Evolutionary conservation across 2,888 invertebrate species (phyloP), one percentile per base, ranked within the genome.

Genomic region (Conistra vaccinii): DNA sequence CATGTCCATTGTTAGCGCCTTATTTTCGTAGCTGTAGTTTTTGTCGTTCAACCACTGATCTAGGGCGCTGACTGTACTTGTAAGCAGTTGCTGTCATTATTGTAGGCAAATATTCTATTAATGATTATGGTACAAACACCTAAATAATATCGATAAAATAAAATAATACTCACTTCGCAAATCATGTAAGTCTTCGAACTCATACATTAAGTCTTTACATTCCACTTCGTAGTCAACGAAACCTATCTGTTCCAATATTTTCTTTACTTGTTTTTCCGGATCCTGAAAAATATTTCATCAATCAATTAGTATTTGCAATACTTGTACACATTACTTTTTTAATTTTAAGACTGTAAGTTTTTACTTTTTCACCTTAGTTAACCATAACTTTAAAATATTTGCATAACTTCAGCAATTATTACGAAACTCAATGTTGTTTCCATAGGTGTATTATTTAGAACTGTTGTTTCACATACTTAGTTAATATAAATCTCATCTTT

Each of bases 211-310:
- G 58, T 97, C 96, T 77, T 97, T 96, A 42, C 96, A 95, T 85
- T 97, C 96, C 65, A 98, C 98, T 61, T 97, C 96, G 20, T 96
- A 92, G 39, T 97, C 95, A 4, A 95, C 92, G 87, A 98, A 98
- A 1, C 98, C 98, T 7, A 96, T 94, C 14, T 96, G 95, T 73
- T 95, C 93, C 75, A 98, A 93, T 60, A 97, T 92, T 69, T 96
- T 94, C 53, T 95, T 95, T 42, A 98, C 94, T 75, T 97, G 95
- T 17, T 96, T 95, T 61, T 97, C 97, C 0, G 98, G 97, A 85
- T 97, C 96, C 76, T 95, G 88, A 69, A 89, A 76, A 88, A 75
- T 42, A 51, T 48, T 60, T 29, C 1, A 66, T 48, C 0, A 39
- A 55, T 78, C 32, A 17, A 45, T 39, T 48, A 76, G n/a, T 17